Evolutionary conservation across 2,113 vertebrate species (phyloP), one percentile per base, ranked within the genome.

Genomic region (Microtus montanus): DNA sequence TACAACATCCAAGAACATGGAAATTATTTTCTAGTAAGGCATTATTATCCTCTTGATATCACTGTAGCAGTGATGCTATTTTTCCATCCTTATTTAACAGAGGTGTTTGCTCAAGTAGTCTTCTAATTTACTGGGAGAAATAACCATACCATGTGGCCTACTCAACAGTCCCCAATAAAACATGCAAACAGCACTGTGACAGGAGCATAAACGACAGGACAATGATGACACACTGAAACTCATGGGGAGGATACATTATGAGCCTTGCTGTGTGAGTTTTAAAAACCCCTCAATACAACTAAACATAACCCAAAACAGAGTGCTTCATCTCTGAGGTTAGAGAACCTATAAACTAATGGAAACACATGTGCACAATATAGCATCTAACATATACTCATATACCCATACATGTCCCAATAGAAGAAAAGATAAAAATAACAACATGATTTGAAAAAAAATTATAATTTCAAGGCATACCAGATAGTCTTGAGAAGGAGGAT

Each of bases 361-460:
- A 70, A 82, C 19, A 66, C 5, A 87, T 0, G 90, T 3, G 86
- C 20, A 89, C 33, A 61, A 44, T 63, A 75, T 22, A 74, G 33
- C n/a, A 83, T 54, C 61, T 30, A 74, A 44, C n/a, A 83, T 54
- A 66, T 26, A 84, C 5, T 49, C 66, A 87, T 28, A 75, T 6
- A 52, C 14, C 3, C 33, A 41, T 4, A 41, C 19, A 26, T 64
- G 54, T 49, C 5, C 49, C 47, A 87, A 70, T 38, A 75, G 52
- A 64, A 88, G 30, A 87, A 84, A 92, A 28, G n/a, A 91, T 20
- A 87, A 93, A 84, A 90, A 75, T 6, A 91, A 58, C 47, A 47
- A 94, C 49, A 95, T 87, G 15, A 95, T 86, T 93, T 78, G 77
- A 12, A 44, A 95, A 95, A 89, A 93, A 86, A 79, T 74, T 66